phyloP scores from a whole-genome alignment of 2,113 vertebrate genomes.

The Rana temporaria region DNA sequence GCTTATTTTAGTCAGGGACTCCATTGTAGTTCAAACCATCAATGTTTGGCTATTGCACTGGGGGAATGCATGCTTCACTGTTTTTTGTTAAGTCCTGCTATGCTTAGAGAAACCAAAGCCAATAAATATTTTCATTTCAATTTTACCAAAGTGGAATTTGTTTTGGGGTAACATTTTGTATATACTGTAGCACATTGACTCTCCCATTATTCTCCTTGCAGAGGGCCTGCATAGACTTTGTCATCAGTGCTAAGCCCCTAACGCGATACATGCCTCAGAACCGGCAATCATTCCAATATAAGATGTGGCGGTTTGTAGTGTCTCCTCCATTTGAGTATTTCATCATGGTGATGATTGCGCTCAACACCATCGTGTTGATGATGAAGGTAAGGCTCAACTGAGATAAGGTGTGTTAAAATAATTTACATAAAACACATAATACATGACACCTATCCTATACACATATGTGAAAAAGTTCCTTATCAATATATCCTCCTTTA shows the following conservation, averaged over 20 bases:
- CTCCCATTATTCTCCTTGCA: conserved; percentile 64
- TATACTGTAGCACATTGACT: no score
- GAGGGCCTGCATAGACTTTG: conserved; percentile 97
- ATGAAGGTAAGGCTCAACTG: conserved; percentile 86
- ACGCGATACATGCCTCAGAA: conserved; percentile 96
- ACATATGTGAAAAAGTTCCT: no score
- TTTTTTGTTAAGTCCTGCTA: no score
- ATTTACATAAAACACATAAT: no score
- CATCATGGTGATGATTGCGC: conserved; percentile 97
- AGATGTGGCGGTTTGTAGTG: conserved; percentile 96
- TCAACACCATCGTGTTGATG: conserved; percentile 97
- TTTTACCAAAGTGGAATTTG: not conserved
- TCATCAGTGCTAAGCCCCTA: conserved; percentile 93
- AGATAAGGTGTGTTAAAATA: no score
- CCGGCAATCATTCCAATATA: conserved; percentile 94
- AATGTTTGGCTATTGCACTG: no score
- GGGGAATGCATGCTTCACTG: no score
- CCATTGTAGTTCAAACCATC: no score
- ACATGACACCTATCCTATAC: no score
- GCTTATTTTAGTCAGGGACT: no score
- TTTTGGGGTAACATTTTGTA: not conserved
- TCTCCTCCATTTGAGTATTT: conserved; percentile 96
- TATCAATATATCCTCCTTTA: no score
- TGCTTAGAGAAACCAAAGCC: no score
- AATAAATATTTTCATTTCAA: not conserved